Conservation (phyloP, 2,113 vertebrate genomes). For the Ardeotis arabs region DNA sequence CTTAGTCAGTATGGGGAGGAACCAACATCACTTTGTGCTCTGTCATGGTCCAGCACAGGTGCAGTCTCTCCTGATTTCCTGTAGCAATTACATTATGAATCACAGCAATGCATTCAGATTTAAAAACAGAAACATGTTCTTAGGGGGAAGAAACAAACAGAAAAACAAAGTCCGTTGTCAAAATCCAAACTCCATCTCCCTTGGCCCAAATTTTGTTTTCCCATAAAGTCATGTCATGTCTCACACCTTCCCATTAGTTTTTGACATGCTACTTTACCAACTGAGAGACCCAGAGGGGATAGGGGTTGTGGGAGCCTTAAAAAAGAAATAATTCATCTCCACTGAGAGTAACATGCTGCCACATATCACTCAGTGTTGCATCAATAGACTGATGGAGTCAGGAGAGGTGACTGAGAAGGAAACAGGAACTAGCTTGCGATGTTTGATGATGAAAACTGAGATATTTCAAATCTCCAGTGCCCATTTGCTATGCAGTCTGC, state of each 20-base stretch:
- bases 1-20: not conserved
- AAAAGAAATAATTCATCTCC: slow-evolving; percentile 45
- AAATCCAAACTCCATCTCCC: not conserved
- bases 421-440: slow-evolving; percentile 7
- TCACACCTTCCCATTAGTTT: slow-evolving; percentile 51
- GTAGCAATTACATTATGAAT: slow-evolving; percentile 4
- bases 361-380: slow-evolving; percentile 31
- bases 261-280: not conserved
- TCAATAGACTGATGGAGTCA: slow-evolving; percentile 20
- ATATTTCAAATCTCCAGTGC: not conserved
- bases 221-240: not conserved
- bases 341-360: slow-evolving; percentile 23
- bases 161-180: not conserved
- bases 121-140: slow-evolving; percentile 21
- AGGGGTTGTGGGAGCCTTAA: not conserved
- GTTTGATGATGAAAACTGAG: slow-evolving; percentile 34
- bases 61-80: slow-evolving; percentile 30
- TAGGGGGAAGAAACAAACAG: slow-evolving; percentile 21
- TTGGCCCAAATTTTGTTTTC: not conserved
- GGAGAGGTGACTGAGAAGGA: slow-evolving; percentile 46
- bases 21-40: not conserved
- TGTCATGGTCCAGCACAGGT: slow-evolving; percentile 14
- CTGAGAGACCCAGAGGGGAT: slow-evolving; percentile 38
- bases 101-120: not conserved
- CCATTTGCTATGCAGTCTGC: not conserved